phyloP scores from a whole-genome alignment of 2,113 vertebrate genomes.

The Pterocles burchelli region DNA sequence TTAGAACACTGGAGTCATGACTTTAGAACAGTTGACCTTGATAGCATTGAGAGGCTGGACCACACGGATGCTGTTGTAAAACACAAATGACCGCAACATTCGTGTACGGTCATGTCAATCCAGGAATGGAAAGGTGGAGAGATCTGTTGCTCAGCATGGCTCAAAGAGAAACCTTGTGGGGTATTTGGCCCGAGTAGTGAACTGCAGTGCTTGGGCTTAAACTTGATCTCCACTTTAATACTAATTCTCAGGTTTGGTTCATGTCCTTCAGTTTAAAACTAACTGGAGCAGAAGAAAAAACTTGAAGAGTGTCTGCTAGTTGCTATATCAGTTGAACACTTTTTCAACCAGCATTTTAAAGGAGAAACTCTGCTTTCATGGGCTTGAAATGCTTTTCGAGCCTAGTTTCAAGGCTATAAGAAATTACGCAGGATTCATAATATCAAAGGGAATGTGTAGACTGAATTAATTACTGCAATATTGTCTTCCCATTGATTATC shows the following conservation, averaged over 20 bases:
- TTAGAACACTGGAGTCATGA: neutral
- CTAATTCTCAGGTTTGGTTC: neutral
- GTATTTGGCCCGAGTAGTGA: neutral
- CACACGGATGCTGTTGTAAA: neutral
- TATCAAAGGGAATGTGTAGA: neutral
- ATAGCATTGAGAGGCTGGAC: neutral
- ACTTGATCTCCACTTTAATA: neutral
- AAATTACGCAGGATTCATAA: neutral
- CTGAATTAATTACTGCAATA: neutral
- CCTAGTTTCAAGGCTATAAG: neutral
- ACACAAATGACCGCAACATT: neutral
- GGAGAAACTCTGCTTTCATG: neutral
- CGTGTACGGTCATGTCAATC: fast-evolving
- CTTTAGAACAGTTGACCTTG: neutral
- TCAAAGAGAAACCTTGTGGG: neutral
- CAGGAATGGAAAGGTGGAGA: neutral
- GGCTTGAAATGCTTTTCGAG: neutral
- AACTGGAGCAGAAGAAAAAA: neutral
- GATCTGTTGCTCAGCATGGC: neutral
- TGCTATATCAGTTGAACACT: neutral
- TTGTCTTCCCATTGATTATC: neutral
- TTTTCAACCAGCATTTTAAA: neutral
- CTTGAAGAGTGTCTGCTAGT: neutral
- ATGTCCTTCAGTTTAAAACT: neutral
- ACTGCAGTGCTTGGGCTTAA: neutral